phyloP scores from a whole-genome alignment of 2,797 vertebrate species.

The Antennarius maculatus region DNA sequence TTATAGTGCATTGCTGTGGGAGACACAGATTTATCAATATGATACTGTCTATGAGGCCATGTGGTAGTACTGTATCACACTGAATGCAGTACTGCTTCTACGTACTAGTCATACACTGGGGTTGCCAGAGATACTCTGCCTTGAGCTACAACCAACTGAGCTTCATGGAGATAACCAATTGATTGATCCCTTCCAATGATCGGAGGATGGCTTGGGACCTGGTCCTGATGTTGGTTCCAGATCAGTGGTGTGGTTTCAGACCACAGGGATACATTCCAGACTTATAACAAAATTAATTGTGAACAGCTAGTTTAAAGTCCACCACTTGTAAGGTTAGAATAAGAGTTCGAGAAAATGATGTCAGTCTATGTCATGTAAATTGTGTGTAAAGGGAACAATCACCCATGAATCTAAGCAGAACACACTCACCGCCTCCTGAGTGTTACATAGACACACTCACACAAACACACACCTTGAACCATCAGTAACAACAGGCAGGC shows the following conservation, averaged over 20 bases:
- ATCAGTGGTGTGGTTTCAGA: too few species aligned
- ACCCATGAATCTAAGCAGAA: slow-evolving; percentile 9
- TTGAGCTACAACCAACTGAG: slow-evolving; percentile 42
- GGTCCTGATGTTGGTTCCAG: too few species aligned
- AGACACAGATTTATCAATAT: slow-evolving; percentile 33
- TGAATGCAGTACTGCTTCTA: slow-evolving; percentile 11
- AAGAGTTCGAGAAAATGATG: too few species aligned
- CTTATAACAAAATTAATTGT: too few species aligned
- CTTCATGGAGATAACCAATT: too few species aligned
- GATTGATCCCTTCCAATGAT: too few species aligned
- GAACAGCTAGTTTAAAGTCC: too few species aligned
- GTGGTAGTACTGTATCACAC: slow-evolving; percentile 1
- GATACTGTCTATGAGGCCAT: background rate
- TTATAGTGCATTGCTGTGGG: slow-evolving; percentile 68
- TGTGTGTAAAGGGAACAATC: slow-evolving; percentile 14
- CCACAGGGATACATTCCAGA: too few species aligned
- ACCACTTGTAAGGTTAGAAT: too few species aligned
- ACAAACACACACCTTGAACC: slow-evolving; percentile 19
- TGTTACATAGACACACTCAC: slow-evolving; percentile 1
- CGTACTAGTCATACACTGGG: slow-evolving; percentile 22
- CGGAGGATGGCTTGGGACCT: too few species aligned
- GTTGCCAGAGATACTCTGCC: slow-evolving; percentile 35
- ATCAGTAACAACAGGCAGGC: slow-evolving; percentile 63
- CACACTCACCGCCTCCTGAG: slow-evolving; percentile 11
- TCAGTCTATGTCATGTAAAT: too few species aligned